Evolutionary conservation across 2,113 vertebrate genomes (phyloP).

Genomic region (Paraplagusia blochii): DNA sequence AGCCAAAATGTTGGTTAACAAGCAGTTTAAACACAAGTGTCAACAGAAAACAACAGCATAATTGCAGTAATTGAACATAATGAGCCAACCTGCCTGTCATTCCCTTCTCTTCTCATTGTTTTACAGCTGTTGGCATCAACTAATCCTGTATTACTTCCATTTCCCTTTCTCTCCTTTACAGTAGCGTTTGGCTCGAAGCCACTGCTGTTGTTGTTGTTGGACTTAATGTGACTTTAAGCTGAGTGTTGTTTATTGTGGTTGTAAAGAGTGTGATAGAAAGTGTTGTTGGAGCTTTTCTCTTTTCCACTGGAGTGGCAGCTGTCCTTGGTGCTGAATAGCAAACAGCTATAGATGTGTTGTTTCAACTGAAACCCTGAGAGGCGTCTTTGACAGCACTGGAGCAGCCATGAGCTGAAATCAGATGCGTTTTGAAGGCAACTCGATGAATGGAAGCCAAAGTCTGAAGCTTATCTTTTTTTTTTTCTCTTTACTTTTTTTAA

Average conservation of each 20-base stretch:
- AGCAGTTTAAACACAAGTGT: too few species aligned
- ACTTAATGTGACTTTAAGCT: neutral
- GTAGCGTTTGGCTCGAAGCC: neutral
- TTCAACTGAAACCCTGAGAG: slow-evolving; percentile 10
- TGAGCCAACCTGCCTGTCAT: neutral
- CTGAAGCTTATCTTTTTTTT: slow-evolving; percentile 8
- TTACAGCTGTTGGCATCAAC: too few species aligned
- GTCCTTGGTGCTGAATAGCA: neutral
- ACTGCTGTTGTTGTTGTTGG: neutral
- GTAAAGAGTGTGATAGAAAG: neutral
- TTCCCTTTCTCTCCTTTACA: too few species aligned
- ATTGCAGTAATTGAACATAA: slow-evolving; percentile 3
- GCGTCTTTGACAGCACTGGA: neutral
- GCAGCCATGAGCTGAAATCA: slow-evolving; percentile 11
- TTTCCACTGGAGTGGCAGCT: neutral
- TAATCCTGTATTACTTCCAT: too few species aligned
- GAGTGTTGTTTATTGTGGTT: neutral
- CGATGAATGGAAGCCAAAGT: slow-evolving; percentile 3
- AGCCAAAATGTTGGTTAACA: too few species aligned
- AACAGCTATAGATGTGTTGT: slow-evolving; percentile 4
- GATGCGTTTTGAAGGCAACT: neutral
- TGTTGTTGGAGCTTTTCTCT: neutral
- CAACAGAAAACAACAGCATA: neutral
- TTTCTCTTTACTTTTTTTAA: too few species aligned
- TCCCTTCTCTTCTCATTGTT: neutral